phyloP scores from a whole-genome alignment of 2,113 vertebrate species.

The Ceuthmochares aereus region DNA sequence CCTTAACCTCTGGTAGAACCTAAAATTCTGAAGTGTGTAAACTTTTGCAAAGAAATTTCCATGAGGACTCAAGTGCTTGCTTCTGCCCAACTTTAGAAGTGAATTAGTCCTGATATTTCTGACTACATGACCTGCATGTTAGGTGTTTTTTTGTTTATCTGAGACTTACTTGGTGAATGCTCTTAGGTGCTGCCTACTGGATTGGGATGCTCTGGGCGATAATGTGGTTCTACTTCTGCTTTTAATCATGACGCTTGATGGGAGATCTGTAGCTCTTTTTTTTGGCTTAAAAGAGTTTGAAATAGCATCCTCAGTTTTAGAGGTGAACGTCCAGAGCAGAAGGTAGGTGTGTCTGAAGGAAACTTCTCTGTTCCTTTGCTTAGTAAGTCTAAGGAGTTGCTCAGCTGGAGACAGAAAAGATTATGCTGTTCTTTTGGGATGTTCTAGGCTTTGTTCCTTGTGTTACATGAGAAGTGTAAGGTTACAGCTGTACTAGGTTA shows the following conservation, averaged over 20 bases:
- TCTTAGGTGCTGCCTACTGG: neutral
- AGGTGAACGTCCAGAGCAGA: neutral
- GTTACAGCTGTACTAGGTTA: neutral
- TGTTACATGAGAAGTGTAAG: neutral
- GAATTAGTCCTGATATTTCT: neutral
- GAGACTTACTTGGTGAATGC: neutral
- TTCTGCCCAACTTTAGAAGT: neutral
- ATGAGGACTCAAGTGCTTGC: neutral
- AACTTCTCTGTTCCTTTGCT: neutral
- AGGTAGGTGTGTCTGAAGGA: neutral
- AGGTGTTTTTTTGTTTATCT: neutral
- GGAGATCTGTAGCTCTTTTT: neutral
- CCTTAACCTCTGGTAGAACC: neutral
- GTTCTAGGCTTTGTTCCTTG: neutral
- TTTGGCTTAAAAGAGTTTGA: neutral
- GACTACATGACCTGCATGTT: neutral
- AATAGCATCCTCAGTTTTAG: neutral
- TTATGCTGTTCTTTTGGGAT: neutral
- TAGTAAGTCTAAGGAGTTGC: neutral
- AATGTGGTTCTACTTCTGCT: neutral
- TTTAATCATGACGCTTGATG: neutral
- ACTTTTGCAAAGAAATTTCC: neutral
- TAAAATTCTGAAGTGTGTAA: neutral
- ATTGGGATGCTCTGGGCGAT: neutral
- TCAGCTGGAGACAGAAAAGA: neutral